These are phyloP conservation scores for Phrynosoma blainvillii DNA, from an alignment of 2,113 vertebrate genomes.

Conservation along the genomic window DNA sequence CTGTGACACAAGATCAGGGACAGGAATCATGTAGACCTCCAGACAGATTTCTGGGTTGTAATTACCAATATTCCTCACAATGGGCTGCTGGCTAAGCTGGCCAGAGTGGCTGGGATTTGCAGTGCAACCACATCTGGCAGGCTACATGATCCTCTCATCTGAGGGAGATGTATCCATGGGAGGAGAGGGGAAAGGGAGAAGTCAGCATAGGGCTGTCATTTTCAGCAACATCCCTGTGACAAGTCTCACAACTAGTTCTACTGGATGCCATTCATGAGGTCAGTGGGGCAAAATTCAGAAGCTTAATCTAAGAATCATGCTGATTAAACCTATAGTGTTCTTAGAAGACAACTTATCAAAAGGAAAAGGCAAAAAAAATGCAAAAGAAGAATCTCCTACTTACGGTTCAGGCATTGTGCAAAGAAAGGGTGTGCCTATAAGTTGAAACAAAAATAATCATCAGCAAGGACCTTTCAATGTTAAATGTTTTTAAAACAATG, in stretches of 20 bases:
- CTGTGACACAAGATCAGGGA: no score
- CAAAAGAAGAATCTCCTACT: slow-evolving; percentile 42
- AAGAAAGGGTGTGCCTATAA: slow-evolving; percentile 28
- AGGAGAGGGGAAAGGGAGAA: background rate
- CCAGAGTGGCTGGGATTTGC: no score
- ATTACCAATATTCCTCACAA: no score
- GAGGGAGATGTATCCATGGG: no score
- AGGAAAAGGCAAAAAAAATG: background rate
- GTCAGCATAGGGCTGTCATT: background rate
- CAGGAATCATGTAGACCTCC: no score
- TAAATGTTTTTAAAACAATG: background rate
- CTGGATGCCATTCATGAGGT: background rate
- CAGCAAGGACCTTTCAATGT: background rate
- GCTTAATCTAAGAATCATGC: background rate
- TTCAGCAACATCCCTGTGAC: background rate
- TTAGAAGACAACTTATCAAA: background rate
- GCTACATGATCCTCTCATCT: no score
- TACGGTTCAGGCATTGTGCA: slow-evolving; percentile 76
- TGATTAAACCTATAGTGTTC: background rate
- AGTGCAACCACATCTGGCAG: no score
- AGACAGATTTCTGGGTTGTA: background rate
- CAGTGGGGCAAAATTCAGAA: background rate
- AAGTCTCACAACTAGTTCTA: background rate
- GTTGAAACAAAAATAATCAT: background rate
- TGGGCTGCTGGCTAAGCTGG: no score